Evolutionary conservation across 92 coral and sea anemone species (phyloP).

Genomic region (Porites rus): DNA sequence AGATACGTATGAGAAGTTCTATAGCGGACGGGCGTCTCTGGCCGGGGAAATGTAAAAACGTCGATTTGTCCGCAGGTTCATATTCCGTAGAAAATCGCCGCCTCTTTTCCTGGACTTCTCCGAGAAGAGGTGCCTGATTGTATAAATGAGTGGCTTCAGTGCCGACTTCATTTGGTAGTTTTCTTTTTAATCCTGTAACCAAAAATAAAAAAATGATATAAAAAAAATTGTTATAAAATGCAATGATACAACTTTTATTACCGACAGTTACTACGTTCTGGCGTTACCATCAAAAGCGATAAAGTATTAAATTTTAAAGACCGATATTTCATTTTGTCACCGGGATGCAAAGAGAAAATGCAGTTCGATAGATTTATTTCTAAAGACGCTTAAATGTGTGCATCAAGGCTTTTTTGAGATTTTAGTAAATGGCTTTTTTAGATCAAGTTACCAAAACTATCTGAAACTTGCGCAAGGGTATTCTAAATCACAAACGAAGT

Average conservation of each 20-base stretch:
- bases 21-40: constrained; percentile 92
- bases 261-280: too few species aligned
- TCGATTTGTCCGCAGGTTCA: constrained; percentile 77
- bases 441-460: too few species aligned
- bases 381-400: neutral
- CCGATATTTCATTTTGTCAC: neutral
- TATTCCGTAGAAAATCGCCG: constrained; percentile 77
- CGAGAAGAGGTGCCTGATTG: constrained; percentile 56
- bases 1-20: constrained; percentile 91
- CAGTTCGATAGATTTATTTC: constrained; percentile 2
- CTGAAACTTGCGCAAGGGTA: too few species aligned
- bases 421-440: too few species aligned
- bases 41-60: constrained; percentile 55
- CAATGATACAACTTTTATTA: too few species aligned
- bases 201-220: neutral
- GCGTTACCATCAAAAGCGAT: too few species aligned
- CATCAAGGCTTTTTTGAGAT: neutral
- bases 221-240: neutral
- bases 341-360: neutral
- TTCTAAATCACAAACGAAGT: neutral
- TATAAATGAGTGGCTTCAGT: constrained; percentile 57
- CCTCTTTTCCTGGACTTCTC: constrained; percentile 76
- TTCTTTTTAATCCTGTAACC: constrained; percentile 73
- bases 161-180: constrained; percentile 56
- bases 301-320: neutral